Conservation (phyloP, 92 coral and sea anemone species). For the Virgularia gustaviana region DNA sequence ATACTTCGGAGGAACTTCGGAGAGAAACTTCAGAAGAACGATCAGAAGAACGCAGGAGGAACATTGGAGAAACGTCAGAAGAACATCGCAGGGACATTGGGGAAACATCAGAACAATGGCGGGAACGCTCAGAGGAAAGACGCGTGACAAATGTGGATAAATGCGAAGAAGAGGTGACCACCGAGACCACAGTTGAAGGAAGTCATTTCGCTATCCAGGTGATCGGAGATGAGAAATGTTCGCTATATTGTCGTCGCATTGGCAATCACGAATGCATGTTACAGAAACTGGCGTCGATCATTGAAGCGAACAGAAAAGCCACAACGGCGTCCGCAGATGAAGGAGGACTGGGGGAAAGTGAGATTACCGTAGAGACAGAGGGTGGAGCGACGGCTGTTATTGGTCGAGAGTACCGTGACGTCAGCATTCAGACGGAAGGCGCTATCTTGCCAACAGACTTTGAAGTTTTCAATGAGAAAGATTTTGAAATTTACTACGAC, state of each 20-base stretch:
- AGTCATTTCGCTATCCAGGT: constrained; percentile 27
- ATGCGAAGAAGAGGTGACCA: constrained; percentile 8
- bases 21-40: neutral
- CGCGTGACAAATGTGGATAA: constrained; percentile 10
- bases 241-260: constrained; percentile 27
- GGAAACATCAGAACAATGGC: neutral
- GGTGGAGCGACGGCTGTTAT: constrained; percentile 33
- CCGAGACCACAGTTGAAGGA: neutral
- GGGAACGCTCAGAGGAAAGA: constrained; percentile 4
- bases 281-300: constrained; percentile 28
- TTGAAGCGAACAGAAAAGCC: constrained; percentile 17
- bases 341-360: neutral
- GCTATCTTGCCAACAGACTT: constrained; percentile 19
- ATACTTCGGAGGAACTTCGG: too few relatives aligned
- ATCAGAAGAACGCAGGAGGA: too few relatives aligned
- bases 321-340: neutral
- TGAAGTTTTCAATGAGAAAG: constrained; percentile 28
- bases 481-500: constrained; percentile 37
- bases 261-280: constrained; percentile 31
- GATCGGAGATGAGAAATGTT: constrained; percentile 25
- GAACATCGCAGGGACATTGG: too few relatives aligned
- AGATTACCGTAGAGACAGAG: neutral
- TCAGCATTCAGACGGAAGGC: constrained; percentile 49
- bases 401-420: constrained; percentile 40
- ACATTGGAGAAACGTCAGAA: neutral